Percentiles rank a stretch among this genome's conserved stretches.
Evolutionary conservation across 2,888 invertebrate species (phyloP).

Genomic region (Nezara viridula): DNA sequence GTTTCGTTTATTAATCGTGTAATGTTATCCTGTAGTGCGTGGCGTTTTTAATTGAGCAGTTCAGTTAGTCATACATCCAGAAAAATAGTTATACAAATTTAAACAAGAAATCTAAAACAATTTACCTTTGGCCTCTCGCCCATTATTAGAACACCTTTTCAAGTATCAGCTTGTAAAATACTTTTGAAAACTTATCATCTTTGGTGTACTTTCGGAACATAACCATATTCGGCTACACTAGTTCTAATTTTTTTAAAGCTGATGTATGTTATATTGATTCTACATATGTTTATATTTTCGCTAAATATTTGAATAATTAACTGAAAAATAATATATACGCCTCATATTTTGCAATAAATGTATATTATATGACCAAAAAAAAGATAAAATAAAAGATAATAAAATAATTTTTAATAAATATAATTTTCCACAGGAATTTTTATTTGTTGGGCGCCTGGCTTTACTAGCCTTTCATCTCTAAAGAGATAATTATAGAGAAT

Average conservation of each 20-base stretch:
- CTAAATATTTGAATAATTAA: not conserved
- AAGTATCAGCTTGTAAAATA: not conserved
- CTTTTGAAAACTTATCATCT: not conserved
- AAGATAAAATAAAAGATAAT: too few relatives aligned
- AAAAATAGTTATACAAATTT: not conserved
- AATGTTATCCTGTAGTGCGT: not conserved
- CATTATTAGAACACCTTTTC: not conserved
- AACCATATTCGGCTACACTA: not conserved
- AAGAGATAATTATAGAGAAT: too few relatives aligned
- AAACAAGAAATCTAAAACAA: not conserved
- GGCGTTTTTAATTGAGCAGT: not conserved
- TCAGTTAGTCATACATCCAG: not conserved
- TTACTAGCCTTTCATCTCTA: too few relatives aligned
- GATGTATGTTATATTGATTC: not conserved
- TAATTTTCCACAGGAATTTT: too few relatives aligned
- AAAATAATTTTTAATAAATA: too few relatives aligned
- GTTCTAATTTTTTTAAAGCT: not conserved
- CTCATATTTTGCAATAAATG: too few relatives aligned
- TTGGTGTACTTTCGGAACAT: slow-evolving; percentile 4
- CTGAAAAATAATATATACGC: not conserved
- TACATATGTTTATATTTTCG: not conserved
- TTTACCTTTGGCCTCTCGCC: slow-evolving; percentile 16
- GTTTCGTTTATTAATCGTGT: not conserved
- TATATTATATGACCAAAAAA: too few relatives aligned
- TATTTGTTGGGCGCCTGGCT: too few relatives aligned